Conservation (phyloP, 2,113 vertebrate genomes). For the Riparia riparia region DNA sequence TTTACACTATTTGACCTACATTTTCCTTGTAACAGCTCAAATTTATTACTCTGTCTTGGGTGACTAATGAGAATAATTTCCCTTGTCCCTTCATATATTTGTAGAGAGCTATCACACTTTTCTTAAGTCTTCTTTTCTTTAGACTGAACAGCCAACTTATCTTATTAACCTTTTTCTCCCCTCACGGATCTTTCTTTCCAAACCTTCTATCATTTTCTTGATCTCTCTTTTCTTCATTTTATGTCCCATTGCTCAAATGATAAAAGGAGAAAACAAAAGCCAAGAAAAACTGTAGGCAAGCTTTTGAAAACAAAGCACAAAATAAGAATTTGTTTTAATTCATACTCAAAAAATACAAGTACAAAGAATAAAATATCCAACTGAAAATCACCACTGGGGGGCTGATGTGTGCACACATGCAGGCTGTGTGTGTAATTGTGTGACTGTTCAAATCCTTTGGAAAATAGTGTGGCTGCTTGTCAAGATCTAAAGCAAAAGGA, state of each 20-base stretch:
- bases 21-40: conserved; percentile 52
- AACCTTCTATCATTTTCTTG: conserved; percentile 59
- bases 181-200: conserved; percentile 17
- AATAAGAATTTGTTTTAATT: conserved; percentile 69
- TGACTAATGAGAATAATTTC: conserved; percentile 73
- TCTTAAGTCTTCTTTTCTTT: conserved; percentile 46
- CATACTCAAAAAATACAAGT: conserved; percentile 29
- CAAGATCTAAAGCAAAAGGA: conserved; percentile 64
- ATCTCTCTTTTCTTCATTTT: conserved; percentile 47
- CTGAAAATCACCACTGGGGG: conserved; percentile 55
- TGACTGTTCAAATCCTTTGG: conserved; percentile 53
- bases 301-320: conserved; percentile 72
- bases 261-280: conserved; percentile 47
- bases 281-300: conserved; percentile 48
- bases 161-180: conserved; percentile 63
- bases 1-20: conserved; percentile 44
- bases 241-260: conserved; percentile 34
- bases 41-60: conserved; percentile 54
- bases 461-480: conserved; percentile 55
- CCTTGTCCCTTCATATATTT: conserved; percentile 55
- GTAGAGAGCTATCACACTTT: conserved; percentile 52
- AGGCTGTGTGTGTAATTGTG: conserved; percentile 20
- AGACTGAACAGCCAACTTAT: conserved; percentile 39
- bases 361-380: conserved; percentile 54
- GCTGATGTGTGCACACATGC: conserved; percentile 36